Conservation (phyloP, 23 tunicate genomes). For the Ciona savignyi region DNA sequence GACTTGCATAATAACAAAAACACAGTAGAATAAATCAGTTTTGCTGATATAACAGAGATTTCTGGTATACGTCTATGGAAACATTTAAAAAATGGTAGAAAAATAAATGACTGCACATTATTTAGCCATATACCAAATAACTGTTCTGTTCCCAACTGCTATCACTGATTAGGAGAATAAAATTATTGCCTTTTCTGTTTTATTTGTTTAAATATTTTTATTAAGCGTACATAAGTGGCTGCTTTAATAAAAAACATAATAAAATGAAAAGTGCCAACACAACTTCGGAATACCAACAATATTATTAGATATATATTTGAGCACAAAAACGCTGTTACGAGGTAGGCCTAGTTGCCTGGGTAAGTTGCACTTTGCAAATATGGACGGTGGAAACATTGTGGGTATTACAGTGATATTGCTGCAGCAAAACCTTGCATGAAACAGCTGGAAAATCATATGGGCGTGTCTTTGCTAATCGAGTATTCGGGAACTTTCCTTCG, state of each 20-base stretch:
- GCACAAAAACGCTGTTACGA: not conserved
- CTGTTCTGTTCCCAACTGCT: no score
- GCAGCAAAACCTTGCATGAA: conserved; percentile 9
- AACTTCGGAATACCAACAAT: not conserved
- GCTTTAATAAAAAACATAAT: not conserved
- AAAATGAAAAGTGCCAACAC: not conserved
- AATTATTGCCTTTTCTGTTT: no score
- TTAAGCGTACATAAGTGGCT: not conserved
- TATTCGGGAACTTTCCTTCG: conserved; percentile 58
- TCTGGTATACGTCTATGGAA: no score
- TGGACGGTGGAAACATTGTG: conserved; percentile 22
- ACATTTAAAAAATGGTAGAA: no score
- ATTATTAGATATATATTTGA: not conserved
- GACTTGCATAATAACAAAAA: no score
- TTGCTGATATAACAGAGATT: no score
- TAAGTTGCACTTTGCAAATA: not conserved
- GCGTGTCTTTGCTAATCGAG: not conserved
- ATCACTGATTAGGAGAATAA: no score
- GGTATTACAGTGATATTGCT: not conserved
- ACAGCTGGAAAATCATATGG: not conserved
- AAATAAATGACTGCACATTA: no score
- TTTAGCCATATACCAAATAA: no score
- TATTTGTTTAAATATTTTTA: not conserved
- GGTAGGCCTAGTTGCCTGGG: conserved; percentile 17
- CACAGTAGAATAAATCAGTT: no score